phyloP scores from a whole-genome alignment of 1,140 invertebrate species.

The Mactra quadrangularis region DNA sequence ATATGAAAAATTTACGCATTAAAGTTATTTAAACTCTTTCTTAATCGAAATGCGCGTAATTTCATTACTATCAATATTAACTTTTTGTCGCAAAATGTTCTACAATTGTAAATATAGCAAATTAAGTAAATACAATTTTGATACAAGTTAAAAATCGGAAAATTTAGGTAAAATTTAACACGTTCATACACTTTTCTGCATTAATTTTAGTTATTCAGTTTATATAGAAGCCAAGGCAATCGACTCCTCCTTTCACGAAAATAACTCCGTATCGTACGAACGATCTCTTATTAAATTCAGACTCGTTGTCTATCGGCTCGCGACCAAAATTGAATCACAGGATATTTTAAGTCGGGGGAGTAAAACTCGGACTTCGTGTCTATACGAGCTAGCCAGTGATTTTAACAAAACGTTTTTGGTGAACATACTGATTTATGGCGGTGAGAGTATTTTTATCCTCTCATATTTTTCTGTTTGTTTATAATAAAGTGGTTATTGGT shows the following conservation, averaged over 20 bases:
- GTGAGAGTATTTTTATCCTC: background rate
- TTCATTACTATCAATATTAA: no score
- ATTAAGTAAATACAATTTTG: no score
- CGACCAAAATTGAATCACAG: conserved; percentile 20
- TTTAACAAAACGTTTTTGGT: conserved; percentile 9
- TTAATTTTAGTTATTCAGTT: conserved; percentile 36
- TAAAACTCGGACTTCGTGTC: conserved; percentile 5
- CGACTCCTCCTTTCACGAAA: conserved; percentile 24
- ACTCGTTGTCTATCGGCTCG: conserved; percentile 19
- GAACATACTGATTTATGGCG: conserved; percentile 24
- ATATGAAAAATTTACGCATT: no score
- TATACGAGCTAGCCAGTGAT: conserved; percentile 11
- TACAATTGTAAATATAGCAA: no score
- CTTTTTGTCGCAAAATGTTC: no score
- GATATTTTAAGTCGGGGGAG: background rate
- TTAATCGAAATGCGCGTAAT: no score
- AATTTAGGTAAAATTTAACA: no score
- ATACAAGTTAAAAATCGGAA: no score
- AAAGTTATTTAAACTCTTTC: no score
- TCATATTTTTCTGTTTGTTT: background rate
- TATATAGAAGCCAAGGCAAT: conserved; percentile 13
- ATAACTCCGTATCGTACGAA: conserved; percentile 18
- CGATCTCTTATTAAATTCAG: background rate
- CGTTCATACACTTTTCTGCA: conserved; percentile 29
- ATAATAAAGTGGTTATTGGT: no score